phyloP scores from a whole-genome alignment of 2,888 invertebrate genomes.

The Drosophila nigritarsus region DNA sequence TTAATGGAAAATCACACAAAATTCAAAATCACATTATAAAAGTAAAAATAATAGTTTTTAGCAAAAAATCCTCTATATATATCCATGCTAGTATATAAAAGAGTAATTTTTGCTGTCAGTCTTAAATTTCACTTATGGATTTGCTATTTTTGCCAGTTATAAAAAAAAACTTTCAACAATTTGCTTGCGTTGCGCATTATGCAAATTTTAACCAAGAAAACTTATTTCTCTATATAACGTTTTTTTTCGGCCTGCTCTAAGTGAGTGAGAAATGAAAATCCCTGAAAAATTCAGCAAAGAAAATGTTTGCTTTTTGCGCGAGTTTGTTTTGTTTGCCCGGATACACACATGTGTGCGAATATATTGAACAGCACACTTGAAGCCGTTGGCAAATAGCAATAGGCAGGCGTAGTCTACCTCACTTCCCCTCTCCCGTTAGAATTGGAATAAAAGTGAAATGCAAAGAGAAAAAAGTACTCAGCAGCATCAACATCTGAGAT shows the following conservation, averaged over 20 bases:
- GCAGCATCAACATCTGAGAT: background rate
- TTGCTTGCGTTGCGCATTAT: slow-evolving; percentile 66
- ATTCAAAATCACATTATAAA: slow-evolving; percentile 6
- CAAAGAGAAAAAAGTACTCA: background rate
- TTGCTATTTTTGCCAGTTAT: slow-evolving; percentile 5
- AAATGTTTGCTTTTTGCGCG: slow-evolving; percentile 47
- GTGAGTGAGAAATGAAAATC: slow-evolving; percentile 48
- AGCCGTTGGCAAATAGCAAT: slow-evolving; percentile 18
- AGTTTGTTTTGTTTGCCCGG: slow-evolving; percentile 35
- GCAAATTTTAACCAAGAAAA: slow-evolving; percentile 59
- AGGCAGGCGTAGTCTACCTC: background rate
- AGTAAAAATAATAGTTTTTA: no score
- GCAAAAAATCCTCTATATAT: background rate
- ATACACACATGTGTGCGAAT: slow-evolving; percentile 32
- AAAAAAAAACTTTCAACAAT: slow-evolving; percentile 37
- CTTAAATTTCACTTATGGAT: slow-evolving; percentile 11
- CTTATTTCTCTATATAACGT: slow-evolving; percentile 18
- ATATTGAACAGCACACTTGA: slow-evolving; percentile 14
- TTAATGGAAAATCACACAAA: slow-evolving; percentile 1
- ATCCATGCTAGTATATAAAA: no score
- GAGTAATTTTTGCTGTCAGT: background rate
- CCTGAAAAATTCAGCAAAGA: slow-evolving; percentile 45
- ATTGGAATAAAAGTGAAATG: background rate
- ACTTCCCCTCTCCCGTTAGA: background rate
- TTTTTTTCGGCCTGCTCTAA: slow-evolving; percentile 19